A percentile compares a stretch with the other conserved stretches of the same genome.
Evolutionary conservation across 2,888 invertebrate genomes (phyloP).

Genomic region (Amphipoea oculea): DNA sequence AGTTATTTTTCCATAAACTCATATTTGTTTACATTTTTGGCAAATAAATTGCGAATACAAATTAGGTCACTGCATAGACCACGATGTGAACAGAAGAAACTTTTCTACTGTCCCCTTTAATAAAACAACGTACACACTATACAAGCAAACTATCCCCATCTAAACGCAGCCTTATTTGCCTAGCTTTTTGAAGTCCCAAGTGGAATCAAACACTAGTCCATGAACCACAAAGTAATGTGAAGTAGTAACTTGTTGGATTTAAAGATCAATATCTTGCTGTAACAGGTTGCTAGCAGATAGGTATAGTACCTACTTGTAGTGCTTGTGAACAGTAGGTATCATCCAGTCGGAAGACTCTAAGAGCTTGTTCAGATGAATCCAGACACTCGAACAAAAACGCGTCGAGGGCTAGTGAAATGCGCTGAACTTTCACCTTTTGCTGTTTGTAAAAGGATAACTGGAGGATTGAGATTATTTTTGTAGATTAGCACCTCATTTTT

Average conservation of each 20-base stretch:
- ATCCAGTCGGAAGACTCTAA: not conserved
- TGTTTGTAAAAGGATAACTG: not conserved
- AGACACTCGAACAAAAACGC: constrained; percentile 3
- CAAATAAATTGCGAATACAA: no score
- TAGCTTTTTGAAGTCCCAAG: constrained; percentile 12
- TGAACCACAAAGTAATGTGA: constrained; percentile 26
- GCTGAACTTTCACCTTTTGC: constrained; percentile 2
- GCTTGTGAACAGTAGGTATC: constrained; percentile 4
- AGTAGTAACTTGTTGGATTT: constrained; percentile 34
- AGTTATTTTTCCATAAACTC: no score
- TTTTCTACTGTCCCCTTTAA: not conserved
- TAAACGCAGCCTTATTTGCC: constrained; percentile 12
- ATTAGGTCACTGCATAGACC: not conserved
- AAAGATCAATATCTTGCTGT: constrained; percentile 21
- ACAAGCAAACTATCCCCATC: not conserved
- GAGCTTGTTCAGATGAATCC: constrained; percentile 20
- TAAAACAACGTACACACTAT: not conserved
- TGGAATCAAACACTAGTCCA: constrained; percentile 26
- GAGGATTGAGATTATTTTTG: not conserved
- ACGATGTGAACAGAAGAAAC: not conserved
- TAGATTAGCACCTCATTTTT: not conserved
- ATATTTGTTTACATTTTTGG: no score
- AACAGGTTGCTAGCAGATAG: constrained; percentile 33
- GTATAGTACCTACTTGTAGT: not conserved
- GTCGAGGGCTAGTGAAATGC: not conserved